Percentiles rank a stretch among this genome's conserved stretches.
Evolutionary conservation across 1,140 invertebrate species (phyloP).

Genomic region (Choristoneura fumiferana): DNA sequence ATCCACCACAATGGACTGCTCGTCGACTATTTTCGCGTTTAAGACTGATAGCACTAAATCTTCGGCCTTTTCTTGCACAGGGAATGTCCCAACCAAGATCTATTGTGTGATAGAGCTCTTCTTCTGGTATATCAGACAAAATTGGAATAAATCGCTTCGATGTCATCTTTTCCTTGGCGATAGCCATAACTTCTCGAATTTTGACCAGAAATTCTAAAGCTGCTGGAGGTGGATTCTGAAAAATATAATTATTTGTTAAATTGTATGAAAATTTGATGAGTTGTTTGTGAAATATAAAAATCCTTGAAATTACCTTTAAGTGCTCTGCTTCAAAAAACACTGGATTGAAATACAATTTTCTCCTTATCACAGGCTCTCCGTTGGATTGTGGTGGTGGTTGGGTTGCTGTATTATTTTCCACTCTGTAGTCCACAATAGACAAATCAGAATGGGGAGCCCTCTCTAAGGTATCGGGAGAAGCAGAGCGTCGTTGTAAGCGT

Average conservation of each 20-base stretch:
- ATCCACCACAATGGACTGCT: slow-evolving; percentile 79
- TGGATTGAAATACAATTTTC: slow-evolving; percentile 92
- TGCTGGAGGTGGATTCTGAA: slow-evolving; percentile 89
- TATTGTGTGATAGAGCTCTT: slow-evolving; percentile 78
- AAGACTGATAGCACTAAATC: slow-evolving; percentile 73
- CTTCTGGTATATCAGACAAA: slow-evolving; percentile 89
- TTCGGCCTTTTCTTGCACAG: slow-evolving; percentile 60
- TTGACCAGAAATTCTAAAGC: slow-evolving; percentile 91
- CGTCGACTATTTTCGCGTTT: slow-evolving; percentile 80
- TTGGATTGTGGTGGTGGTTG: slow-evolving; percentile 42
- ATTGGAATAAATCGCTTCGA: slow-evolving; percentile 90
- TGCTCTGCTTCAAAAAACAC: slow-evolving; percentile 92
- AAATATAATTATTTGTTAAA: slow-evolving; percentile 27
- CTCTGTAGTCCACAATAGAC: slow-evolving; percentile 58
- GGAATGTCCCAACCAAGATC: slow-evolving; percentile 73
- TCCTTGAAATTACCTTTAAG: slow-evolving; percentile 82
- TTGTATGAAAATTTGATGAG: background rate
- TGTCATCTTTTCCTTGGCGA: slow-evolving; percentile 92
- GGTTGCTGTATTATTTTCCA: slow-evolving; percentile 45
- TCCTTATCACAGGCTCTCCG: slow-evolving; percentile 70
- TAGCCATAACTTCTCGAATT: slow-evolving; percentile 91
- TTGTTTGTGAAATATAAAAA: slow-evolving; percentile 12
- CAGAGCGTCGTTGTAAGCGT: slow-evolving; percentile 59
- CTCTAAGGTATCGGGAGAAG: slow-evolving; percentile 65
- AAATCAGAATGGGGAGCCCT: slow-evolving; percentile 65